These are phyloP conservation scores for Oscheius myriophilus DNA, from an alignment of 2,888 invertebrate genomes.

Conservation along the genomic window DNA sequence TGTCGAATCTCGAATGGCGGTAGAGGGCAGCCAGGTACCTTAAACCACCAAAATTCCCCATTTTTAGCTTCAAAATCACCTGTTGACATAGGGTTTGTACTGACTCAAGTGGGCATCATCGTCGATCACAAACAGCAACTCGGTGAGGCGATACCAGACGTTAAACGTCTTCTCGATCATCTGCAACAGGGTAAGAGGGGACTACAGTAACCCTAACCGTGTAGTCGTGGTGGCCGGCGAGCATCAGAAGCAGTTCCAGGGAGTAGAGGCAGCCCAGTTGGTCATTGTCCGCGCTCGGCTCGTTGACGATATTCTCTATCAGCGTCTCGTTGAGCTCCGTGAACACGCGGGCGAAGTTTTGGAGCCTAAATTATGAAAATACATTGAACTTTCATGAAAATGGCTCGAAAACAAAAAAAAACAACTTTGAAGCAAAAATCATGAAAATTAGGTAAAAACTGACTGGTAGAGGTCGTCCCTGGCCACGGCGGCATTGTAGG, in stretches of 20 bases:
- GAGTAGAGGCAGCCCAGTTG: conserved; percentile 74
- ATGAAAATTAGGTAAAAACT: background rate
- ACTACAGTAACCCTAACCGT: conserved; percentile 78
- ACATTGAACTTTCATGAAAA: too few relatives aligned
- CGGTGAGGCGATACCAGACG: conserved; percentile 94
- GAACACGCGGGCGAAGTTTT: conserved; percentile 92
- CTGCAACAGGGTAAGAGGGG: conserved; percentile 70
- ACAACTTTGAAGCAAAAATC: background rate
- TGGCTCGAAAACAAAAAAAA: background rate
- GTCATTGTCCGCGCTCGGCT: conserved; percentile 27
- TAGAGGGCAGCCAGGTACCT: conserved; percentile 78
- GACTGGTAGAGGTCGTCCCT: conserved; percentile 79
- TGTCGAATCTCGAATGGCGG: conserved; percentile 93
- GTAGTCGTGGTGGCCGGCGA: conserved; percentile 96
- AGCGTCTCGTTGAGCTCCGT: conserved; percentile 92
- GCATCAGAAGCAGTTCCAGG: conserved; percentile 87
- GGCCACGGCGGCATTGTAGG: conserved; percentile 90
- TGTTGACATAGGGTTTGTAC: conserved; percentile 89
- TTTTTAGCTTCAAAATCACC: too few relatives aligned
- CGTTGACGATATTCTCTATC: conserved; percentile 81
- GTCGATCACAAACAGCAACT: conserved; percentile 88
- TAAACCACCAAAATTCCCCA: too few relatives aligned
- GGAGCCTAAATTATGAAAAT: conserved; percentile 75
- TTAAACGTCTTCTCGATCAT: conserved; percentile 89
- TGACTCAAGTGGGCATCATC: conserved; percentile 80